Conservation (phyloP, 2,888 invertebrate species). For the Neoascia interrupta region DNA sequence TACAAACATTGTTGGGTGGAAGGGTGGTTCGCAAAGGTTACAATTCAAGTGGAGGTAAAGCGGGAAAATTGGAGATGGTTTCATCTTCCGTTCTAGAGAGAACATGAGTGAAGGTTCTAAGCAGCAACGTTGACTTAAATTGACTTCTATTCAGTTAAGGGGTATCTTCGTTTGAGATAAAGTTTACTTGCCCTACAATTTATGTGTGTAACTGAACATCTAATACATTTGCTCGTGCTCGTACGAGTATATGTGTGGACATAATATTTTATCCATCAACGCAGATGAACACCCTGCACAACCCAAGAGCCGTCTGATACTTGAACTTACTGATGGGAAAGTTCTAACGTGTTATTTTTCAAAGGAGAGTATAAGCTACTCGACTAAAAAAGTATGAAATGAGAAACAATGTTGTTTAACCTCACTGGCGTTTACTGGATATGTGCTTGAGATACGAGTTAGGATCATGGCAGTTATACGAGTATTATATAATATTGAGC, state of each 20-base stretch:
- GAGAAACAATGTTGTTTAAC: constrained; percentile 36
- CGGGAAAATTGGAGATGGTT: constrained; percentile 3
- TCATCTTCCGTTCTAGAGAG: neutral
- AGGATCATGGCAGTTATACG: constrained; percentile 3
- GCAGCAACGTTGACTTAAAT: constrained; percentile 30
- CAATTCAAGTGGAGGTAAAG: constrained; percentile 10
- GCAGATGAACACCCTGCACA: no score
- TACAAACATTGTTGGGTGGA: no score
- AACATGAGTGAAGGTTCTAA: constrained; percentile 12
- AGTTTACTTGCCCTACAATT: neutral
- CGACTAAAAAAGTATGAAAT: neutral
- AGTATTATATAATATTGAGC: no score
- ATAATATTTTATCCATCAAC: constrained; percentile 6
- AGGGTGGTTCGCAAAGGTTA: no score
- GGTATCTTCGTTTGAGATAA: constrained; percentile 2
- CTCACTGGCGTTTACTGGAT: neutral
- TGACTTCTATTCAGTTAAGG: constrained; percentile 36
- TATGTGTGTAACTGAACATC: neutral
- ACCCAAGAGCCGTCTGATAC: constrained; percentile 11
- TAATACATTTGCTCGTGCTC: no score
- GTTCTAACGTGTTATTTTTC: constrained; percentile 27
- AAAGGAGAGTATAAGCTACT: no score
- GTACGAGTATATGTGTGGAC: no score
- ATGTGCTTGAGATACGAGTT: neutral
- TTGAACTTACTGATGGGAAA: constrained; percentile 33